Evolutionary conservation across 1,140 invertebrate genomes (phyloP).

Genomic region (Drosophila sulfurigaster): DNA sequence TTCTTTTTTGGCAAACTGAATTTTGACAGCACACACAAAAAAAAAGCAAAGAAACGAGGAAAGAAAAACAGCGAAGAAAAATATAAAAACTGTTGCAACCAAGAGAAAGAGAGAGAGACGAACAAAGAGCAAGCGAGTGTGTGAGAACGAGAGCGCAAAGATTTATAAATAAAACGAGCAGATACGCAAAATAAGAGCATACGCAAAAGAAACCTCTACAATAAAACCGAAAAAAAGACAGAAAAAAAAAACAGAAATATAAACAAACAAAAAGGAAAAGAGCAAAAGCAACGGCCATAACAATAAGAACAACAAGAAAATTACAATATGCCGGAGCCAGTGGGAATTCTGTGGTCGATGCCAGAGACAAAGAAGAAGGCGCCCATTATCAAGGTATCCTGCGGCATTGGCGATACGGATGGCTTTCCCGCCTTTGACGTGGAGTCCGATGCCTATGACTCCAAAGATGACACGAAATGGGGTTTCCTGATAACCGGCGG

Average conservation of each 20-base stretch:
- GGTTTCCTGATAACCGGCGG: conserved; percentile 94
- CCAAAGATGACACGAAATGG: conserved; percentile 87
- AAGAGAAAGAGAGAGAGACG: conserved; percentile 11
- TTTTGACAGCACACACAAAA: conserved; percentile 70
- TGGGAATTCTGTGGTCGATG: conserved; percentile 62
- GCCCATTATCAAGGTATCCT: conserved; percentile 78
- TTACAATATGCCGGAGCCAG: conserved; percentile 59
- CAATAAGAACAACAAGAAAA: conserved; percentile 29
- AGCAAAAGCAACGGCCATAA: not conserved
- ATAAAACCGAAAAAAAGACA: conserved; percentile 9
- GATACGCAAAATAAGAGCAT: conserved; percentile 34
- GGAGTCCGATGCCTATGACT: conserved; percentile 74
- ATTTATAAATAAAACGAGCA: conserved; percentile 75
- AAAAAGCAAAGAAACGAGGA: conserved; percentile 13
- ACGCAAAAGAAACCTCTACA: conserved; percentile 10
- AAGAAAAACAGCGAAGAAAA: conserved; percentile 24
- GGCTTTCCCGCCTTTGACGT: conserved; percentile 81
- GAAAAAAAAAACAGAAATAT: conserved; percentile 31
- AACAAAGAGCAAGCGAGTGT: conserved; percentile 4
- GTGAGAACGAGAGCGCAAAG: conserved; percentile 32
- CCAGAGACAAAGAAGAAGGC: conserved; percentile 75
- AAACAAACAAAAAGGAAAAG: conserved; percentile 40
- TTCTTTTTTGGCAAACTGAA: conserved; percentile 42
- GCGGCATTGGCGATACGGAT: conserved; percentile 84
- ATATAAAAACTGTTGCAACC: conserved; percentile 42